A percentile compares a stretch with the other conserved stretches of the same genome.
Conservation (phyloP, 2,797 vertebrate species). For the Euthynnus affinis region DNA sequence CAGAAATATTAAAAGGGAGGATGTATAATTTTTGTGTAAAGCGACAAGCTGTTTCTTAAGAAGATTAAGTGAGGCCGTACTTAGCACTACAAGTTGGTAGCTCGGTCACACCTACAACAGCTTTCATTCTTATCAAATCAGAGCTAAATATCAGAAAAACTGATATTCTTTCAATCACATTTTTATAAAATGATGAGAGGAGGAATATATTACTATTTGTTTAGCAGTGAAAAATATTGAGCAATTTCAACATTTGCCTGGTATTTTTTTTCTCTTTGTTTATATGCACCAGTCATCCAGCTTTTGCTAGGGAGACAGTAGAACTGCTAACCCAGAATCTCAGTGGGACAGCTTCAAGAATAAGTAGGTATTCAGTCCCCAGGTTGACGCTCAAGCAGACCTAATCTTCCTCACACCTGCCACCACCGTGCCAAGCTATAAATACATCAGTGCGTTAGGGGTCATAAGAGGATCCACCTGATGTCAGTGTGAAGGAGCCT, state of each 20-base stretch:
- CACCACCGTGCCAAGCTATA: constrained; percentile 65
- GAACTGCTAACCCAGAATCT: constrained; percentile 27
- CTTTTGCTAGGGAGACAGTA: neutral
- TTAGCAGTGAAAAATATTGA: neutral
- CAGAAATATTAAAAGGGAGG: neutral
- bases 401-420: constrained; percentile 81
- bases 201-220: neutral
- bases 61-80: constrained; percentile 57
- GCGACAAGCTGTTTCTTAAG: constrained; percentile 55
- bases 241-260: neutral
- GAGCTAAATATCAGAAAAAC: constrained; percentile 2
- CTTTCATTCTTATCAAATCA: constrained; percentile 1
- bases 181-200: neutral
- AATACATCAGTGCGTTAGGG: constrained; percentile 60
- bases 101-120: constrained; percentile 16
- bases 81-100: constrained; percentile 14
- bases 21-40: constrained; percentile 14
- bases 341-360: constrained; percentile 32
- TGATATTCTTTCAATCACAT: neutral
- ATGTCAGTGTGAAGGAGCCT: constrained; percentile 53
- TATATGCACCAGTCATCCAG: neutral
- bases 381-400: constrained; percentile 29
- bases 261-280: neutral
- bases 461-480: constrained; percentile 69
- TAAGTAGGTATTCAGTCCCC: constrained; percentile 22